Evolutionary conservation across 2,888 invertebrate species (phyloP).

Genomic region (Meandrusa payeni): DNA sequence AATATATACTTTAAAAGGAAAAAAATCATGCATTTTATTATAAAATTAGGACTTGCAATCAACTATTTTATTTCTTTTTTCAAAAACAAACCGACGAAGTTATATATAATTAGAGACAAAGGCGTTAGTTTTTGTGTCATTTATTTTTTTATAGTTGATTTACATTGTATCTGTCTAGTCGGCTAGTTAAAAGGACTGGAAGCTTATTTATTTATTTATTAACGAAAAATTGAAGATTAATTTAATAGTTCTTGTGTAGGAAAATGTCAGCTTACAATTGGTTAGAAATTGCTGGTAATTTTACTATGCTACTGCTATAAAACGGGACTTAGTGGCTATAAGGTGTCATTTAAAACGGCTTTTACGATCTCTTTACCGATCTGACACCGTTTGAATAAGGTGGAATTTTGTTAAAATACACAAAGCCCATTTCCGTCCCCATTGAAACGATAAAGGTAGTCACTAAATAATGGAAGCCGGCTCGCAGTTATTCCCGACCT

Average conservation of each 20-base stretch:
- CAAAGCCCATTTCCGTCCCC: conserved; percentile 8
- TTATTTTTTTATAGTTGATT: no score
- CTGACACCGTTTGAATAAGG: not conserved
- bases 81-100: no score
- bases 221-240: not conserved
- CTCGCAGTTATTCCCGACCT: conserved; percentile 7
- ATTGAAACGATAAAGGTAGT: conserved; percentile 12
- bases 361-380: conserved; percentile 6
- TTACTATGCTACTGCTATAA: conserved; percentile 1
- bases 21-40: no score
- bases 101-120: no score
- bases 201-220: not conserved
- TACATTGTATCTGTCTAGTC: not conserved
- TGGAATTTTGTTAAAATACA: no score
- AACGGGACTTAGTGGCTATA: conserved; percentile 2
- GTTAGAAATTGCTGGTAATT: not conserved
- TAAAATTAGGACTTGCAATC: no score
- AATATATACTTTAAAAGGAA: no score
- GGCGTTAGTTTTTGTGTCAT: no score
- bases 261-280: not conserved
- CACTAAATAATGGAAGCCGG: conserved; percentile 14
- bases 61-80: no score
- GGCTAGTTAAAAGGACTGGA: not conserved
- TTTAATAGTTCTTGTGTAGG: not conserved
- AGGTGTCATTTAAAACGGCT: conserved; percentile 5